These are phyloP conservation scores for Chroicocephalus ridibundus DNA, from an alignment of 2,113 vertebrate genomes.

Conservation along the genomic window DNA sequence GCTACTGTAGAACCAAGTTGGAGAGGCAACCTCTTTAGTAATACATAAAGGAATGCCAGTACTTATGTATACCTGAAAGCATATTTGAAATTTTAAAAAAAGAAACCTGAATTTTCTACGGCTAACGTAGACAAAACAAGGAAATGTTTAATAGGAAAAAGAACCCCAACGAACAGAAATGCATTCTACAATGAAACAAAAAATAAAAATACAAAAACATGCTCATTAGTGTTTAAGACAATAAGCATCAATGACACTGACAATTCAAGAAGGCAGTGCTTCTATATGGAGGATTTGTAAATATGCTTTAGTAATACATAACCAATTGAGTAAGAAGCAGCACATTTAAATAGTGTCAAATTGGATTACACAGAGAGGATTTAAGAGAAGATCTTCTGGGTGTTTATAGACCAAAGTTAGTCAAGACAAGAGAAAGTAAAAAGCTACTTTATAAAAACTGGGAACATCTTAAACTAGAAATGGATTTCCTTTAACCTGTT, in stretches of 20 bases:
- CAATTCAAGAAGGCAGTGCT: slow-evolving; percentile 24
- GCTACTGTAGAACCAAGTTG: neutral
- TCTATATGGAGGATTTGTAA: neutral
- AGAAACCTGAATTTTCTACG: neutral
- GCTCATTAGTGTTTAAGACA: slow-evolving; percentile 55
- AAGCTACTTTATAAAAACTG: neutral
- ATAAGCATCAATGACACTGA: slow-evolving; percentile 71
- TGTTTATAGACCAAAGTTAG: neutral
- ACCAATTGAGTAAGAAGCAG: neutral
- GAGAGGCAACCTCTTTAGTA: neutral
- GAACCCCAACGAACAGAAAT: neutral
- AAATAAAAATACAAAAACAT: slow-evolving; percentile 7
- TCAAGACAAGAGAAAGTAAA: neutral
- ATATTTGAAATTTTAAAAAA: neutral
- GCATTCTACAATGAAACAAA: slow-evolving; percentile 26
- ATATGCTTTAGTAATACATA: slow-evolving; percentile 21
- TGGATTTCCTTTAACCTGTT: neutral
- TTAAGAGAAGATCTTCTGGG: neutral
- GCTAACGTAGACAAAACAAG: neutral
- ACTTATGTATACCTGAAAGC: neutral
- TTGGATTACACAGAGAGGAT: neutral
- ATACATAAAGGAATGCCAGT: neutral
- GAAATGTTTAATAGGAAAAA: neutral
- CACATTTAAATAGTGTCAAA: neutral
- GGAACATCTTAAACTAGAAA: neutral